These are phyloP conservation scores for Frankliniella fusca DNA, from an alignment of 2,888 invertebrate species.

Conservation along the genomic window DNA sequence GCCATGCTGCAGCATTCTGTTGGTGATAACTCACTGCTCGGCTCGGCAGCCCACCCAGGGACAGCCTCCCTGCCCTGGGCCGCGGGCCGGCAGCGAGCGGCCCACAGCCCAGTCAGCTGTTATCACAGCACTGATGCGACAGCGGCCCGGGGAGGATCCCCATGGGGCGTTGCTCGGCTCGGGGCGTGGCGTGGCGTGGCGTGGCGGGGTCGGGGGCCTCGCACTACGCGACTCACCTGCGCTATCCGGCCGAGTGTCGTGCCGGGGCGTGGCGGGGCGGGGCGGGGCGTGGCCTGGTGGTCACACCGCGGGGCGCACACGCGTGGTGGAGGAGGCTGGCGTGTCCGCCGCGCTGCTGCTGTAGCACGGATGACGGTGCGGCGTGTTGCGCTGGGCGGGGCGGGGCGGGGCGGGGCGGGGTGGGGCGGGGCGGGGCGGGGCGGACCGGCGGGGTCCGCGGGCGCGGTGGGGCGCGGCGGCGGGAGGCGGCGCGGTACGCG, in stretches of 20 bases:
- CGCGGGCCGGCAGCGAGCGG: background rate
- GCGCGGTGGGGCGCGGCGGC: background rate
- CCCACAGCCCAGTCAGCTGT: background rate
- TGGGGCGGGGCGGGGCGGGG: conserved; percentile 3
- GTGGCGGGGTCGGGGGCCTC: no score
- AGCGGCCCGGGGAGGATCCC: background rate
- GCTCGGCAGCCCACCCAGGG: background rate
- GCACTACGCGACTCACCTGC: no score
- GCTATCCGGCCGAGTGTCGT: no score
- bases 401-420: background rate
- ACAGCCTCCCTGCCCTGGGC: background rate
- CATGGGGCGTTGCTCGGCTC: background rate
- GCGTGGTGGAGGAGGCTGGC: no score
- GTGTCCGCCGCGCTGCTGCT: no score
- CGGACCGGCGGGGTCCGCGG: background rate
- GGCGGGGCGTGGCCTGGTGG: no score
- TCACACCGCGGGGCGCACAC: no score
- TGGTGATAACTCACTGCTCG: no score
- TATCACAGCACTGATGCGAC: background rate
- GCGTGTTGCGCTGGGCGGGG: background rate
- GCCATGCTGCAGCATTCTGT: background rate
- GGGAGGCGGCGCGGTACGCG: background rate
- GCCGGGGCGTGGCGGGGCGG: no score
- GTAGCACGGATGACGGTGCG: no score
- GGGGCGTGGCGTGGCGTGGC: no score